phyloP scores from a whole-genome alignment of 23 tunicate species.

The Ascidia mentula region DNA sequence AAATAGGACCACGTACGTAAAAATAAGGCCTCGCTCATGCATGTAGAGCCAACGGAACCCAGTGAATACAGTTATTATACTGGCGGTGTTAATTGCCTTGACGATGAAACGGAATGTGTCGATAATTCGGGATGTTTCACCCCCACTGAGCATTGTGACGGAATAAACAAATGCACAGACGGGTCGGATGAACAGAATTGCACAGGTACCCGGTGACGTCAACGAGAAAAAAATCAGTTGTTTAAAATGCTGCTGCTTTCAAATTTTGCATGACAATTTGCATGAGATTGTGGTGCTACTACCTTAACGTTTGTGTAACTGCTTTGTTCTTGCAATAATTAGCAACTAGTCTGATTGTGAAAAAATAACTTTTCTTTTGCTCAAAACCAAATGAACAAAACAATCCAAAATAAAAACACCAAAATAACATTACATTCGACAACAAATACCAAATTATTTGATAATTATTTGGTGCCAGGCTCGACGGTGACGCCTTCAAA shows the following conservation, averaged over 20 bases:
- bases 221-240: background rate
- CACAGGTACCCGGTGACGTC: background rate
- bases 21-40: constrained; percentile 1
- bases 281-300: no score
- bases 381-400: no score
- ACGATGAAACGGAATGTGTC: background rate
- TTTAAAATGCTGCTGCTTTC: background rate
- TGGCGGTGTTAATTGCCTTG: background rate
- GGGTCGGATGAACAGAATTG: background rate
- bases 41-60: background rate
- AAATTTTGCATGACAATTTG: background rate
- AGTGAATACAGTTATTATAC: background rate
- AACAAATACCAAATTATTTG: no score
- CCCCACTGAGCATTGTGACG: background rate
- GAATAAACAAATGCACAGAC: background rate
- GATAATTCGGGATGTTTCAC: background rate
- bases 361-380: no score
- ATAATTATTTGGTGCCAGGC: no score
- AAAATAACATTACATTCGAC: no score
- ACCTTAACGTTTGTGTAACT: no score
- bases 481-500: no score
- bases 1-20: background rate
- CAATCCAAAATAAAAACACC: no score
- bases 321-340: no score
- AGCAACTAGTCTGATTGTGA: no score